phyloP scores from a whole-genome alignment of 1,140 invertebrate species.

The Drosophila ogumai region DNA sequence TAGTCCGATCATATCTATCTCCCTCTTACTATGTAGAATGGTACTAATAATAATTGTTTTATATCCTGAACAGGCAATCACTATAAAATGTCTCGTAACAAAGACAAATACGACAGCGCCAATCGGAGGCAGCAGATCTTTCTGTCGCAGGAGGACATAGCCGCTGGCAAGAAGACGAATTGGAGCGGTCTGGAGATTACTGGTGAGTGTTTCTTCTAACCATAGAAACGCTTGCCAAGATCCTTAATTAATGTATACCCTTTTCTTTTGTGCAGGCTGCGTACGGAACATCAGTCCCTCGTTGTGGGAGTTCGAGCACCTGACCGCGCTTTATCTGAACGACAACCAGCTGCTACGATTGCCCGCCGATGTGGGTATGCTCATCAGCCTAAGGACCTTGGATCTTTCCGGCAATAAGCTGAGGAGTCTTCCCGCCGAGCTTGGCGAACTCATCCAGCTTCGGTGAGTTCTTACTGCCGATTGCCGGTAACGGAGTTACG shows the following conservation, averaged over 20 bases:
- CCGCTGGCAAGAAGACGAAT: constrained; percentile 95
- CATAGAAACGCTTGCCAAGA: background rate
- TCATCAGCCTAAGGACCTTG: constrained; percentile 93
- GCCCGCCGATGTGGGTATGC: constrained; percentile 93
- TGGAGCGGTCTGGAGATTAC: constrained; percentile 93
- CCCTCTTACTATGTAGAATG: no score
- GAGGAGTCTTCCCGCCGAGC: constrained; percentile 95
- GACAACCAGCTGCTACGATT: constrained; percentile 96
- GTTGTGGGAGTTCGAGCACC: constrained; percentile 95
- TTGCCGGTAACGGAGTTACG: background rate
- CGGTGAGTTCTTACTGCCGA: constrained; percentile 87
- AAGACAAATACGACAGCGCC: constrained; percentile 90
- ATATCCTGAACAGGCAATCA: constrained; percentile 65
- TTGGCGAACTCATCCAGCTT: constrained; percentile 97
- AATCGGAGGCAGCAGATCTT: constrained; percentile 94
- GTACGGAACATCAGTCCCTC: constrained; percentile 96
- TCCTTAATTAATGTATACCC: background rate
- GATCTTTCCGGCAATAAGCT: constrained; percentile 98
- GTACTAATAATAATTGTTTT: background rate
- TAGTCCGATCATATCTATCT: background rate
- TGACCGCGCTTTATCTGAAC: constrained; percentile 97
- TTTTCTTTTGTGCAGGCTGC: constrained; percentile 90
- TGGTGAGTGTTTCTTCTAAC: constrained; percentile 77
- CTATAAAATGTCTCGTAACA: constrained; percentile 88
- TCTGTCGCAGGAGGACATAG: constrained; percentile 96